Conservation (phyloP, 2,113 vertebrate genomes). For the Acinonyx jubatus region DNA sequence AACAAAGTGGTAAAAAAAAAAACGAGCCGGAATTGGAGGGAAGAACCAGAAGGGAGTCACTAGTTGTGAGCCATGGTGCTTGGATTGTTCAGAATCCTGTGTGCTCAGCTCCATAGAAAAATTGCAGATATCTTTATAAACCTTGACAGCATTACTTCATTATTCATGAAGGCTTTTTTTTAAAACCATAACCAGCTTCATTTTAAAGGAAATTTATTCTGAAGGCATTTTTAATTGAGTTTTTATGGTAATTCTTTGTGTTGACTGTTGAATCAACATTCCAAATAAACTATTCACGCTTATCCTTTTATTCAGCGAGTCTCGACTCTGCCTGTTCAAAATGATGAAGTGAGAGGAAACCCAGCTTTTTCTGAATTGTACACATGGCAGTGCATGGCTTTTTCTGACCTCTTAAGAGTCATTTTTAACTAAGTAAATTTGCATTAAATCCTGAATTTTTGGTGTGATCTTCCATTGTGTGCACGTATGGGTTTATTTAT, state of each 20-base stretch:
- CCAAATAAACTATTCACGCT: neutral
- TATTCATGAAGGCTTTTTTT: constrained; percentile 45
- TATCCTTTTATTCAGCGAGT: neutral
- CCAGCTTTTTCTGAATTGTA: neutral
- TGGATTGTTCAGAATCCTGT: neutral
- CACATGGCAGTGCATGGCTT: rapidly evolving
- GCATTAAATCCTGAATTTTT: neutral
- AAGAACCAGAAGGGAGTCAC: neutral
- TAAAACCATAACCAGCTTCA: neutral
- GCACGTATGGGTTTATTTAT: neutral
- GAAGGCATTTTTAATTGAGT: constrained; percentile 61
- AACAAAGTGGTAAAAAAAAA: neutral
- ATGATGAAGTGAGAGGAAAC: neutral
- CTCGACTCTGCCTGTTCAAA: neutral
- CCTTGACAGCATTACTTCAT: constrained; percentile 31
- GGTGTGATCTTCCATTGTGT: neutral
- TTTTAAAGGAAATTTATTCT: constrained; percentile 62
- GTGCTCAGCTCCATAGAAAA: neutral
- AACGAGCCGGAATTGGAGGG: too few species aligned
- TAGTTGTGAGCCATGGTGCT: rapidly evolving
- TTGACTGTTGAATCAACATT: constrained; percentile 45
- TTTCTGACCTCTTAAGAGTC: neutral
- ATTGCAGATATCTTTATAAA: constrained; percentile 27
- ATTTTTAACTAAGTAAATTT: neutral
- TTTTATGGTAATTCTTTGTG: constrained; percentile 56